phyloP scores from a whole-genome alignment of 1,140 invertebrate genomes.

The Psix sp. region DNA sequence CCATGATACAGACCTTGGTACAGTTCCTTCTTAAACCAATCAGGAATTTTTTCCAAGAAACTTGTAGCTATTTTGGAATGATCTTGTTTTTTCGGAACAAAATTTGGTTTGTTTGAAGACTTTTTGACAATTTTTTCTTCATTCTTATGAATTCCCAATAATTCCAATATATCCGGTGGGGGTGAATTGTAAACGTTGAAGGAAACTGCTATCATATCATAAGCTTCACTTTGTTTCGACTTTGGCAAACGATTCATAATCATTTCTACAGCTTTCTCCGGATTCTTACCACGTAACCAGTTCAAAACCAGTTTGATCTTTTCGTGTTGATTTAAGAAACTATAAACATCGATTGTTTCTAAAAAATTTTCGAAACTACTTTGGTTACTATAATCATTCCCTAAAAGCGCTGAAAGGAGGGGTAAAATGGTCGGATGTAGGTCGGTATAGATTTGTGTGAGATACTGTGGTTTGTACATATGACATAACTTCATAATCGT shows the following conservation, averaged over 20 bases:
- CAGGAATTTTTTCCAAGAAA: conserved; percentile 67
- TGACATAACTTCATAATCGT: conserved; percentile 78
- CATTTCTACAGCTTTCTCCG: background rate
- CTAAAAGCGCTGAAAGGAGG: conserved; percentile 87
- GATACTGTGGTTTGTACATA: conserved; percentile 84
- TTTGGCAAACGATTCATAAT: background rate
- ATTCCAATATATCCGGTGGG: too few species aligned
- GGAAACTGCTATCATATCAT: background rate
- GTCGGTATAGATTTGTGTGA: conserved; percentile 81
- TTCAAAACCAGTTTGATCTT: background rate
- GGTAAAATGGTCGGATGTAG: conserved; percentile 83
- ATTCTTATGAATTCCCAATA: too few species aligned
- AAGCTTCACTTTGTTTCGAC: background rate
- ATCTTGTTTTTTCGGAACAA: background rate
- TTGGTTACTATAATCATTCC: conserved; percentile 89
- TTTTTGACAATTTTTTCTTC: background rate
- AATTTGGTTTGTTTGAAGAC: background rate
- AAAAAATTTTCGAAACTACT: conserved; percentile 84
- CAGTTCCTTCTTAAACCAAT: conserved; percentile 82
- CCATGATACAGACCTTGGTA: conserved; percentile 79
- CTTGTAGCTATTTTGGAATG: background rate
- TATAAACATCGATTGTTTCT: conserved; percentile 79
- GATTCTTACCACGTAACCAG: background rate
- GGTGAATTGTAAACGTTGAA: too few species aligned
- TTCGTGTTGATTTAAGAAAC: background rate